phyloP scores from a whole-genome alignment of 2,888 invertebrate genomes.

The Aricia artaxerxes region DNA sequence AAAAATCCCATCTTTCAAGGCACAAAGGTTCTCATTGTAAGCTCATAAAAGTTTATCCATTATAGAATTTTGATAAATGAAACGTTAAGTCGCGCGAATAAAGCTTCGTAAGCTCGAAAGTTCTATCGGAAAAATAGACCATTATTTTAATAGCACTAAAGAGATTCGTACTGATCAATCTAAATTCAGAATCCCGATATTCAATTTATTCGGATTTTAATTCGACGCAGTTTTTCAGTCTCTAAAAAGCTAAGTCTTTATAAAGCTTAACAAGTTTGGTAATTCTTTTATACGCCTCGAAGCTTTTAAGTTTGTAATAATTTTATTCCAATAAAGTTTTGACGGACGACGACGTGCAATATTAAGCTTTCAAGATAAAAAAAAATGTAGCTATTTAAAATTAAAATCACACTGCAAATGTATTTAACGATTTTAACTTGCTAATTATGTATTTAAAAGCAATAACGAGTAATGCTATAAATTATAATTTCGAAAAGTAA shows the following conservation, averaged over 20 bases:
- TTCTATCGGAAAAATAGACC: neutral
- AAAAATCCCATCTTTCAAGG: conserved; percentile 17
- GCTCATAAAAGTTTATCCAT: conserved; percentile 33
- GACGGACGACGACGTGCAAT: neutral
- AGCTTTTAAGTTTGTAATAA: neutral
- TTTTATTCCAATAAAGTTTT: conserved; percentile 19
- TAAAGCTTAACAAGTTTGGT: neutral
- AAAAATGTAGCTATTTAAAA: neutral
- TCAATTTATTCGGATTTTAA: conserved; percentile 11
- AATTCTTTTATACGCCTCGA: neutral
- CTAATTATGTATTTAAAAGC: neutral
- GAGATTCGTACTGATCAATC: conserved; percentile 2
- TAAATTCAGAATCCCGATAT: conserved; percentile 7
- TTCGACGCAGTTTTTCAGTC: neutral
- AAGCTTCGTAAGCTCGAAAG: conserved; percentile 10
- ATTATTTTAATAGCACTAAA: neutral
- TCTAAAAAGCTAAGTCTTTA: neutral
- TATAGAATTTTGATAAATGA: conserved; percentile 31
- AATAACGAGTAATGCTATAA: neutral
- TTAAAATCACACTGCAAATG: neutral
- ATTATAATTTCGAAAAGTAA: conserved; percentile 4
- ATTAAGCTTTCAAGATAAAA: neutral
- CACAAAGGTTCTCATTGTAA: conserved; percentile 25
- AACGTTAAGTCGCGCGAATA: conserved; percentile 28
- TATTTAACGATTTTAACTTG: neutral